These are phyloP conservation scores for Pharmacophagus antenor DNA, from an alignment of 2,888 invertebrate species.

Conservation along the genomic window DNA sequence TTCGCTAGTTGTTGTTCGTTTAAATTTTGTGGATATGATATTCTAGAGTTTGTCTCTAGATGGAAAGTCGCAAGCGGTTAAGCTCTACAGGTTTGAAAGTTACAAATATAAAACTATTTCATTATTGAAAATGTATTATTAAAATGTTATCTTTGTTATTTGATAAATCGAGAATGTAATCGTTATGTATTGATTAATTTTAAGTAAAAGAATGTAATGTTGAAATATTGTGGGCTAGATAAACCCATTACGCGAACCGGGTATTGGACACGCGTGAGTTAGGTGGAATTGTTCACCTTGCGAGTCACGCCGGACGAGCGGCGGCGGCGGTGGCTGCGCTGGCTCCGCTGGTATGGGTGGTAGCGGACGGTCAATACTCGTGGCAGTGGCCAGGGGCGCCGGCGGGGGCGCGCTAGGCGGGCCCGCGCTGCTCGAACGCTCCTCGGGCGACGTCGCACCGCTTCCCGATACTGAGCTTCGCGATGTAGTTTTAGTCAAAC, in stretches of 20 bases:
- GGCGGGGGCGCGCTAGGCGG: conserved; percentile 68
- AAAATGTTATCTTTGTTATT: too few relatives aligned
- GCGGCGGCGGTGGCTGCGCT: conserved; percentile 71
- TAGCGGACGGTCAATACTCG: conserved; percentile 78
- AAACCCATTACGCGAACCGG: not conserved
- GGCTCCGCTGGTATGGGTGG: conserved; percentile 83
- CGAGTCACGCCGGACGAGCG: conserved; percentile 83
- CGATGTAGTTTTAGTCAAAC: conserved; percentile 66
- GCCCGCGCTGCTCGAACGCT: conserved; percentile 53
- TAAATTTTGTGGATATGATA: too few relatives aligned
- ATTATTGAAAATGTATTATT: too few relatives aligned
- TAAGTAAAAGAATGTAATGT: not conserved
- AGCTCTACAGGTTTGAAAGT: too few relatives aligned
- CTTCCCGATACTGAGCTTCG: conserved; percentile 76
- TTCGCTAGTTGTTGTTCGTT: too few relatives aligned
- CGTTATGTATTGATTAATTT: not conserved
- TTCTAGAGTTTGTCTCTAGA: too few relatives aligned
- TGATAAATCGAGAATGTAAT: too few relatives aligned
- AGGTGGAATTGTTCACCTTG: conserved; percentile 75
- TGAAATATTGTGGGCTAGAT: not conserved
- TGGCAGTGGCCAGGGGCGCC: conserved; percentile 63
- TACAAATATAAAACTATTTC: too few relatives aligned
- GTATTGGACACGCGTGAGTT: not conserved
- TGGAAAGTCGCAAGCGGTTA: too few relatives aligned
- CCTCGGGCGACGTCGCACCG: conserved; percentile 73